Evolutionary conservation across 2,888 invertebrate genomes (phyloP).

Genomic region (Scaptomyza polygonia): DNA sequence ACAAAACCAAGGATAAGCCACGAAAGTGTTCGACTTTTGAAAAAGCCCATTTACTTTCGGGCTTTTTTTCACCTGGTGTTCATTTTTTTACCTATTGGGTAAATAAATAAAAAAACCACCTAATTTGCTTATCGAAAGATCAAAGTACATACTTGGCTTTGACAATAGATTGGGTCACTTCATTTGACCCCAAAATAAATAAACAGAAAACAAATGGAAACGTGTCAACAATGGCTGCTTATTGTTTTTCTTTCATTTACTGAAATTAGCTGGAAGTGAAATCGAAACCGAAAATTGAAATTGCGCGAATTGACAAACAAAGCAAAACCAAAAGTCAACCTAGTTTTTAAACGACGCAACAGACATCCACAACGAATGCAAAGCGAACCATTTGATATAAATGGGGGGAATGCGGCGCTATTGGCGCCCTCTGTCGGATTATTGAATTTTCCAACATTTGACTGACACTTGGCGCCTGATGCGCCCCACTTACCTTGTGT

Average conservation of each 20-base stretch:
- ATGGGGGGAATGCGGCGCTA: constrained; percentile 21
- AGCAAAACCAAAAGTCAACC: constrained; percentile 67
- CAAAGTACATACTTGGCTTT: constrained; percentile 46
- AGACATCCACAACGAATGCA: constrained; percentile 47
- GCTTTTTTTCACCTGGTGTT: not conserved
- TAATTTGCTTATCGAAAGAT: constrained; percentile 47
- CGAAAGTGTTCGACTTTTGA: not conserved
- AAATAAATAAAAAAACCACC: not conserved
- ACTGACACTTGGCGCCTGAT: constrained; percentile 75
- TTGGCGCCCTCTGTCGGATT: constrained; percentile 73
- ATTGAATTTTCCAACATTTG: constrained; percentile 78
- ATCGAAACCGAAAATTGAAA: constrained; percentile 54
- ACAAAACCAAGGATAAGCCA: not conserved
- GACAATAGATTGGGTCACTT: constrained; percentile 2
- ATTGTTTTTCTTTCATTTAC: constrained; percentile 53
- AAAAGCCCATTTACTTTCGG: not conserved
- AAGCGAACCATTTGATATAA: constrained; percentile 43
- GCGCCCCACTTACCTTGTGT: constrained; percentile 58
- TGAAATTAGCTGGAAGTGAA: constrained; percentile 62
- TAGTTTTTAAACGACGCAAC: constrained; percentile 73
- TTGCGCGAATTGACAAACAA: constrained; percentile 50
- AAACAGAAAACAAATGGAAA: constrained; percentile 15
- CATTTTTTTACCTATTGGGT: not conserved
- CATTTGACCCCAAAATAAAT: constrained; percentile 34
- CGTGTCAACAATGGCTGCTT: constrained; percentile 35